Percentiles rank a stretch among this genome's conserved stretches.
Conservation (phyloP, 2,888 invertebrate genomes). For the Morpho helenor region DNA sequence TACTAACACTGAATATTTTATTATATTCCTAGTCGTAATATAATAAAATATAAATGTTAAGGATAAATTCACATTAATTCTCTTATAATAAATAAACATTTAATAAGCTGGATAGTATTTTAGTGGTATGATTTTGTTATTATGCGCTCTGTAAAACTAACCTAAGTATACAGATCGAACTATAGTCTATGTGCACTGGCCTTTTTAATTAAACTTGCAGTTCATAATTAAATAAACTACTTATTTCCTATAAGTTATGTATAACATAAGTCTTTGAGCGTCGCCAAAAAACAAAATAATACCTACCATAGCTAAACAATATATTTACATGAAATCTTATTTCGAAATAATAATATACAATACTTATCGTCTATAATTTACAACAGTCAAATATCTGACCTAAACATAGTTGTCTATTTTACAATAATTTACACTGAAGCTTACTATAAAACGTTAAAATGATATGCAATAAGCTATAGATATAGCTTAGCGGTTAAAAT, state of each 20-base stretch:
- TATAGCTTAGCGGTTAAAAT: conserved; percentile 38
- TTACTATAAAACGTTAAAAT: conserved; percentile 56
- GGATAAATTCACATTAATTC: no score
- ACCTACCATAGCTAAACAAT: conserved; percentile 32
- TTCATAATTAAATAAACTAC: conserved; percentile 23
- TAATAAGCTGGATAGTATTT: no score
- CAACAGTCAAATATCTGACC: conserved; percentile 48
- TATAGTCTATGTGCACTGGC: no score
- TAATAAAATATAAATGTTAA: no score
- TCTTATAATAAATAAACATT: no score
- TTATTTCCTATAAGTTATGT: conserved; percentile 26
- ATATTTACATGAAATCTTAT: conserved; percentile 72
- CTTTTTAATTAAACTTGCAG: background rate
- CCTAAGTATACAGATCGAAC: no score
- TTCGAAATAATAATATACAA: conserved; percentile 61
- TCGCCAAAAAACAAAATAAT: conserved; percentile 37
- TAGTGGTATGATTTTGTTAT: no score
- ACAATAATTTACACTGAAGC: conserved; percentile 76
- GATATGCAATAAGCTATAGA: conserved; percentile 74
- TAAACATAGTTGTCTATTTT: conserved; percentile 70
- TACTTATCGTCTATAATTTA: conserved; percentile 53
- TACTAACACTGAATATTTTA: no score
- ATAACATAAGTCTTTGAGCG: conserved; percentile 38
- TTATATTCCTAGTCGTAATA: no score
- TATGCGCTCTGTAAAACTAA: no score